These are phyloP conservation scores for Sciurus carolinensis DNA, from an alignment of 2,797 vertebrate species.

Conservation along the genomic window DNA sequence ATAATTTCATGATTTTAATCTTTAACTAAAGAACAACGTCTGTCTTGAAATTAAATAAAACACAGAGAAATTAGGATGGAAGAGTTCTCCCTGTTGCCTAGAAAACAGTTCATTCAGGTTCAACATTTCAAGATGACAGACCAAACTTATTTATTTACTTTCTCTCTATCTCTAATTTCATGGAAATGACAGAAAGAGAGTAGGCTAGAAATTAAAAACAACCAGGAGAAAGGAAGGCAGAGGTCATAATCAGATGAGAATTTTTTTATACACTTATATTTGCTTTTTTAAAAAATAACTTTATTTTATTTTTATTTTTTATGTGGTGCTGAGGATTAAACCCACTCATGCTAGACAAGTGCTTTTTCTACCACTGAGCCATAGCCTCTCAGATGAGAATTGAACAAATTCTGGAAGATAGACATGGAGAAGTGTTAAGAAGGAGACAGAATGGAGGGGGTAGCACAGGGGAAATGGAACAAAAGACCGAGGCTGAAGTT, in stretches of 20 bases:
- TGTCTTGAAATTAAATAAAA: conserved; percentile 62
- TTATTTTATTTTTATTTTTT: too few species aligned
- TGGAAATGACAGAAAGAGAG: background rate
- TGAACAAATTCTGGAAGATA: background rate
- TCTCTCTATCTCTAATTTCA: background rate
- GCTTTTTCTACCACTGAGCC: too few species aligned
- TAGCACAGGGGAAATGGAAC: background rate
- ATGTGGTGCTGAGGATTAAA: too few species aligned
- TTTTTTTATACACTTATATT: background rate
- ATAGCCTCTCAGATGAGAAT: background rate
- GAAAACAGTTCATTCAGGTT: background rate
- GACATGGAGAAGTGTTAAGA: background rate
- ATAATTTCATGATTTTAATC: conserved; percentile 61
- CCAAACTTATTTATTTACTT: background rate
- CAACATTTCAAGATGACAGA: conserved; percentile 6
- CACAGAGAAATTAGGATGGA: conserved; percentile 47
- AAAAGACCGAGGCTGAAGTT: background rate
- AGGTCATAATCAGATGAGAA: background rate
- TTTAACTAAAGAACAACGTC: conserved; percentile 38
- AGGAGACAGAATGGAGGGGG: background rate
- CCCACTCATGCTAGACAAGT: too few species aligned
- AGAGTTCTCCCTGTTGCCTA: background rate
- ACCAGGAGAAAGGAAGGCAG: background rate
- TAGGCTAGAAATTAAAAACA: background rate
- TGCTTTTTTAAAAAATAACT: too few species aligned